These are phyloP conservation scores for Syngnathus typhle DNA, from an alignment of 2,113 vertebrate genomes.

Conservation along the genomic window DNA sequence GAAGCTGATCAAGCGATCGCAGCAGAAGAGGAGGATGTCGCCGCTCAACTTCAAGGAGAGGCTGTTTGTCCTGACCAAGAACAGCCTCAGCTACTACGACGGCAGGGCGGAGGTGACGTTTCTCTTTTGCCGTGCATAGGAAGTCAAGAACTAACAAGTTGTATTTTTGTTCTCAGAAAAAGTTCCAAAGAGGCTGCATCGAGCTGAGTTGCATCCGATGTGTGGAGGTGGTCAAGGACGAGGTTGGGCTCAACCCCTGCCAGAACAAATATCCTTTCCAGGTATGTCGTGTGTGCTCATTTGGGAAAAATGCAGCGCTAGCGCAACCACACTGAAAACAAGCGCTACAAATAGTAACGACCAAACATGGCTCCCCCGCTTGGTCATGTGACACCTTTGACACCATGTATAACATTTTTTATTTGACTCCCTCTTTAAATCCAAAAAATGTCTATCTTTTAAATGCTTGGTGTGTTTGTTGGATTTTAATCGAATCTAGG, in stretches of 20 bases:
- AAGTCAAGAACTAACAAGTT: neutral
- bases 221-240: constrained; percentile 87
- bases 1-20: constrained; percentile 9
- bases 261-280: constrained; percentile 95
- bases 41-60: constrained; percentile 11
- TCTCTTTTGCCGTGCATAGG: neutral
- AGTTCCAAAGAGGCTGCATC: constrained; percentile 81
- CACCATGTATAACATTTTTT: too few species aligned
- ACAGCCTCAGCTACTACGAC: constrained; percentile 2
- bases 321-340: too few species aligned
- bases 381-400: too few species aligned
- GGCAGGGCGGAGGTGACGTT: neutral
- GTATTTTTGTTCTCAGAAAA: constrained; percentile 70
- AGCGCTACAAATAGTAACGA: too few species aligned
- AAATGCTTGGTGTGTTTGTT: too few species aligned
- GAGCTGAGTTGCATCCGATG: constrained; percentile 85
- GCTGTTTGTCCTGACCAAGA: constrained; percentile 1
- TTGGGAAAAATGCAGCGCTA: too few species aligned
- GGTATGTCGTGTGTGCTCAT: constrained; percentile 60
- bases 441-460: too few species aligned
- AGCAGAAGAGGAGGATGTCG: constrained; percentile 5
- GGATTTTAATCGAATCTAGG: too few species aligned
- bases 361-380: too few species aligned
- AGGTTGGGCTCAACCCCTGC: constrained; percentile 78
- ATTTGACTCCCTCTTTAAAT: too few species aligned